phyloP scores from a whole-genome alignment of 2,888 invertebrate genomes.

The Nemotelus nigrinus region DNA sequence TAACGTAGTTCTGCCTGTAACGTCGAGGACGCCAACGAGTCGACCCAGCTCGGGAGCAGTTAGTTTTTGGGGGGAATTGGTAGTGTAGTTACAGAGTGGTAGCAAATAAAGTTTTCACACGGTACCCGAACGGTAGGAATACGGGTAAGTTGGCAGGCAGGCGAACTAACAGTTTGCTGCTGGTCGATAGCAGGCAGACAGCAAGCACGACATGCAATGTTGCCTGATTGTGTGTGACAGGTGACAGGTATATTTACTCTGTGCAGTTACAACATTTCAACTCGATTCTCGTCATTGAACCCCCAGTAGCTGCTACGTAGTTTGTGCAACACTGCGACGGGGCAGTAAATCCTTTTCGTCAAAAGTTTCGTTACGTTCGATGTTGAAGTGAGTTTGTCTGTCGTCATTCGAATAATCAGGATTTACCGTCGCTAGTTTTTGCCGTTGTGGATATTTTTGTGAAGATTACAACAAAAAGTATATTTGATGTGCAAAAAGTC shows the following conservation, averaged over 20 bases:
- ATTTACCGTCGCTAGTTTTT: no score
- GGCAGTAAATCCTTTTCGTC: not conserved
- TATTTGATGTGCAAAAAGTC: no score
- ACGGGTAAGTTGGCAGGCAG: conserved; percentile 4
- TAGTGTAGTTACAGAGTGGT: conserved; percentile 16
- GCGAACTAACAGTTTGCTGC: not conserved
- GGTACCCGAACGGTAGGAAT: not conserved
- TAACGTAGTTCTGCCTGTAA: no score
- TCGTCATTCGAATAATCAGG: no score
- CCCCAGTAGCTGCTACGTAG: not conserved
- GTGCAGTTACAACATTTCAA: conserved; percentile 29
- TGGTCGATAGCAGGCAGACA: not conserved
- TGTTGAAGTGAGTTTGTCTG: no score
- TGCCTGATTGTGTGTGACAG: conserved; percentile 42
- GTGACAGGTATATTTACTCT: conserved; percentile 39
- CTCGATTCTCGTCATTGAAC: not conserved
- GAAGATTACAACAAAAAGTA: no score
- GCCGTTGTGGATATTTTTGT: no score
- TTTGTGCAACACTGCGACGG: conserved; percentile 14
- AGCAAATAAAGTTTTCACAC: conserved; percentile 38
- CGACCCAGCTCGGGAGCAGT: no score
- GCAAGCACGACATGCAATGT: conserved; percentile 27
- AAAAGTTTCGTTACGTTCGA: no score
- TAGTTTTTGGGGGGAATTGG: not conserved
- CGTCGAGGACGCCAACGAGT: no score